phyloP scores from a whole-genome alignment of 30 jellyfish, hydroid and myxozoan genomes.

The Catostylus mosaicus region DNA sequence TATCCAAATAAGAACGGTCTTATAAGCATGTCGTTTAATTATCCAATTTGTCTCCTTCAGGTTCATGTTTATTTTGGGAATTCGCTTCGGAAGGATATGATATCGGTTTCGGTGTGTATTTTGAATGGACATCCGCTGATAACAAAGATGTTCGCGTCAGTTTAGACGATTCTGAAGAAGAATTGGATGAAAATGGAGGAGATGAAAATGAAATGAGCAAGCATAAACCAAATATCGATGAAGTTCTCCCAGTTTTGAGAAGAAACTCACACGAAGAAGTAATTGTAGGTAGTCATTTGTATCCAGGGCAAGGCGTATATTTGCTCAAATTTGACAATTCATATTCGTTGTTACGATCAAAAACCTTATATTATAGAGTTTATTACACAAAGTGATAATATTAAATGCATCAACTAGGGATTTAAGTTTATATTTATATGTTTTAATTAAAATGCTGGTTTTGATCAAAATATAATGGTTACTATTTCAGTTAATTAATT shows the following conservation, averaged over 20 bases:
- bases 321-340: slow-evolving; percentile 94
- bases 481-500: no score
- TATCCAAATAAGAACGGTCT: no score
- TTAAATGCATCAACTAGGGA: no score
- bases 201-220: slow-evolving; percentile 18
- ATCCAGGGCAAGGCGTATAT: slow-evolving; percentile 98
- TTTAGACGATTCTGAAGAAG: slow-evolving; percentile 68
- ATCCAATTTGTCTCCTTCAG: slow-evolving; percentile 20
- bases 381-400: slow-evolving; percentile 77
- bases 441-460: no score
- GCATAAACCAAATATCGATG: slow-evolving; percentile 68
- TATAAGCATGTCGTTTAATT: no score
- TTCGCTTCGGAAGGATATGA: slow-evolving; percentile 94
- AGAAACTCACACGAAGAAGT: slow-evolving; percentile 97
- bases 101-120: slow-evolving; percentile 94
- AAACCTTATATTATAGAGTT: slow-evolving; percentile 92
- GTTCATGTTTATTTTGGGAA: slow-evolving; percentile 97
- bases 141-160: slow-evolving; percentile 53
- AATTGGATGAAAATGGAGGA: slow-evolving; percentile 31
- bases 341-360: slow-evolving; percentile 88
- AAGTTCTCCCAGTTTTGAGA: slow-evolving; percentile 92
- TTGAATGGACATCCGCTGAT: slow-evolving; percentile 84
- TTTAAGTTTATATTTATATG: no score
- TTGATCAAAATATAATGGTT: no score
- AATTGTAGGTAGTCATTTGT: slow-evolving; percentile 93